Conservation (phyloP, 2,888 invertebrate genomes). For the Neoaliturus tenellus region DNA sequence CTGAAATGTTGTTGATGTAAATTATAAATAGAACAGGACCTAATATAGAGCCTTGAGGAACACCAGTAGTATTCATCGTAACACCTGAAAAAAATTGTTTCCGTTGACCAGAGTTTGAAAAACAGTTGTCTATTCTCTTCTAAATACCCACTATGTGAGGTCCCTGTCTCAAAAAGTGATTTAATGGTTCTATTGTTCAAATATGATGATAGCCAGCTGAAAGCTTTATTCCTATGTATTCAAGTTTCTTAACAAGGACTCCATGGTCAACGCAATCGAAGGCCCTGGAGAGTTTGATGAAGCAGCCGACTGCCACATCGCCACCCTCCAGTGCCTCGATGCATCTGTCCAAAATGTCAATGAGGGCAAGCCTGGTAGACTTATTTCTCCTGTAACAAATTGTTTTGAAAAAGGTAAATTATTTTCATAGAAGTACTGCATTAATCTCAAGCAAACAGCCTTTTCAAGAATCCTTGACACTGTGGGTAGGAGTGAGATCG, state of each 20-base stretch:
- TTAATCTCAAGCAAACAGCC: too few species aligned
- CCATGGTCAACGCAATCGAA: not conserved
- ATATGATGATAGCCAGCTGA: not conserved
- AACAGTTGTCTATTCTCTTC: not conserved
- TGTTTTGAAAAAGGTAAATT: not conserved
- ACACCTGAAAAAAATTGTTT: too few species aligned
- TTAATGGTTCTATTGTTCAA: not conserved
- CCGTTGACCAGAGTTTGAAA: not conserved
- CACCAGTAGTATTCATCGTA: too few species aligned
- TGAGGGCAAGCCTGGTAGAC: not conserved
- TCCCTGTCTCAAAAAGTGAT: too few species aligned
- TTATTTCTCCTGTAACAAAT: not conserved
- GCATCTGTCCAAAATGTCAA: slow-evolving; percentile 1
- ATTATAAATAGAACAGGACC: too few species aligned
- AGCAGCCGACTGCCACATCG: not conserved
- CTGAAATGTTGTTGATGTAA: too few species aligned
- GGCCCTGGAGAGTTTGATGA: not conserved
- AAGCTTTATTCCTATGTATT: not conserved
- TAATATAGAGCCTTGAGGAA: too few species aligned
- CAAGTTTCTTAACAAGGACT: not conserved
- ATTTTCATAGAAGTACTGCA: too few species aligned
- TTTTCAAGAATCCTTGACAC: too few species aligned
- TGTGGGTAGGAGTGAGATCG: too few species aligned
- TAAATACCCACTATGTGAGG: too few species aligned
- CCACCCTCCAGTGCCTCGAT: not conserved